Evolutionary conservation across 2,888 invertebrate species (phyloP).

Genomic region (Meiosimyza platycephala): DNA sequence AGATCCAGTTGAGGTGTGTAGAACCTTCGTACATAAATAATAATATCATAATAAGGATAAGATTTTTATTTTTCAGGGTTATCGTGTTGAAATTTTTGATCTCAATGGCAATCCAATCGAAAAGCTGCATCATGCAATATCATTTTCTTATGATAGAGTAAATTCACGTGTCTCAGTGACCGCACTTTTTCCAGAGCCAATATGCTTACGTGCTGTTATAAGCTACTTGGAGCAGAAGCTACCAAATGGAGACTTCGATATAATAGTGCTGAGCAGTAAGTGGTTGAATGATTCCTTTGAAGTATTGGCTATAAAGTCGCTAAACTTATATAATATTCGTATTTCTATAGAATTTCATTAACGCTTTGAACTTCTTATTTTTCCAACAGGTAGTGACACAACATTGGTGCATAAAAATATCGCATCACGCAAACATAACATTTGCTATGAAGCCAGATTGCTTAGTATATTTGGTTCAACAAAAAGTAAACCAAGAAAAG

Average conservation of each 20-base stretch:
- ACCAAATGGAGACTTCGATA: constrained; percentile 91
- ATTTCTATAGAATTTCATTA: no score
- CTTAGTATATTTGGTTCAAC: constrained; percentile 70
- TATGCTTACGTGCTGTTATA: constrained; percentile 85
- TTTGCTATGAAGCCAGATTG: constrained; percentile 87
- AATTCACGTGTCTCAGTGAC: constrained; percentile 82
- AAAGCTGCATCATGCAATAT: constrained; percentile 70
- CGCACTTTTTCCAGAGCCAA: constrained; percentile 82
- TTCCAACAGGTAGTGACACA: constrained; percentile 77
- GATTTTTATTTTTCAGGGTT: constrained; percentile 70
- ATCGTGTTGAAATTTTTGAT: constrained; percentile 72
- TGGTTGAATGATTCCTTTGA: constrained; percentile 41
- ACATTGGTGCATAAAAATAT: constrained; percentile 89
- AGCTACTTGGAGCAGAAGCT: constrained; percentile 79
- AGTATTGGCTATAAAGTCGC: no score
- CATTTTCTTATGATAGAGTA: constrained; percentile 80
- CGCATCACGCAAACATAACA: constrained; percentile 84
- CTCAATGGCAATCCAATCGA: constrained; percentile 73
- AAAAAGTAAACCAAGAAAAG: constrained; percentile 82
- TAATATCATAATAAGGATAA: background rate
- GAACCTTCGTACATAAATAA: background rate
- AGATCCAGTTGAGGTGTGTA: constrained; percentile 71
- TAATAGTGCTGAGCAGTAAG: constrained; percentile 89
- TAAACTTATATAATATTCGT: no score
- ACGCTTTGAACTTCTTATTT: no score